A percentile compares a stretch with the other conserved stretches of the same genome.
Evolutionary conservation across 2,888 invertebrate species (phyloP).

Genomic region (Melanophora roralis): DNA sequence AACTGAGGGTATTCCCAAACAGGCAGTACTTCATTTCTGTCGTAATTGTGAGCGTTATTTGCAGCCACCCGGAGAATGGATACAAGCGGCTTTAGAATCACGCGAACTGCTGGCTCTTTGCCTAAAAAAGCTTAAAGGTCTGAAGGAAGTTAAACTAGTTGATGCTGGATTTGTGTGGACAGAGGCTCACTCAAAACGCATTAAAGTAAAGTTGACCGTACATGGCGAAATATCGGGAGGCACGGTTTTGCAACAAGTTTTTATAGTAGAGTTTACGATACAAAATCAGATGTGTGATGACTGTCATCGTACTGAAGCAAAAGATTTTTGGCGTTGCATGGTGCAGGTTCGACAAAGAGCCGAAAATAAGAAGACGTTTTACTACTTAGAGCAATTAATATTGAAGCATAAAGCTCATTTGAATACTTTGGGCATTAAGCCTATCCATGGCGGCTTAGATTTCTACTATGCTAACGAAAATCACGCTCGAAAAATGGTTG

Average conservation of each 20-base stretch:
- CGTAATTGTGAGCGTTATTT: constrained; percentile 95
- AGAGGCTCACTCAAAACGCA: constrained; percentile 97
- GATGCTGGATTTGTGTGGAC: constrained; percentile 99
- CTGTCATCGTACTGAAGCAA: constrained; percentile 97
- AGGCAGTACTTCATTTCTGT: constrained; percentile 92
- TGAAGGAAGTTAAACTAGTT: constrained; percentile 91
- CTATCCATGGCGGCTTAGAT: constrained; percentile 92
- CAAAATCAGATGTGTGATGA: constrained; percentile 98
- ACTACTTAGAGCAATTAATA: constrained; percentile 97
- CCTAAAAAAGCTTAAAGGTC: constrained; percentile 92
- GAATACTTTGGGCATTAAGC: constrained; percentile 92
- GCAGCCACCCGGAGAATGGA: constrained; percentile 94
- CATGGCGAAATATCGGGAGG: constrained; percentile 96
- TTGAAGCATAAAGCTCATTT: constrained; percentile 96
- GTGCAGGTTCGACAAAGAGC: constrained; percentile 92
- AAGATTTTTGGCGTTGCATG: constrained; percentile 97
- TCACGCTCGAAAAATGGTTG: constrained; percentile 95
- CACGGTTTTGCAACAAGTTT: constrained; percentile 94
- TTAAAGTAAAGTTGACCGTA: constrained; percentile 96
- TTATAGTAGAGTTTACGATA: constrained; percentile 94
- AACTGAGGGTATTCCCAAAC: constrained; percentile 96
- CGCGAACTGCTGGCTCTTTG: constrained; percentile 93
- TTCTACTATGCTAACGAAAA: constrained; percentile 94
- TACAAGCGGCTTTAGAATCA: constrained; percentile 91
- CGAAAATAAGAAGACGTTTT: constrained; percentile 97